Conservation (phyloP, 64 coral and sea anemone species). For the Stichodactyla helianthus region DNA sequence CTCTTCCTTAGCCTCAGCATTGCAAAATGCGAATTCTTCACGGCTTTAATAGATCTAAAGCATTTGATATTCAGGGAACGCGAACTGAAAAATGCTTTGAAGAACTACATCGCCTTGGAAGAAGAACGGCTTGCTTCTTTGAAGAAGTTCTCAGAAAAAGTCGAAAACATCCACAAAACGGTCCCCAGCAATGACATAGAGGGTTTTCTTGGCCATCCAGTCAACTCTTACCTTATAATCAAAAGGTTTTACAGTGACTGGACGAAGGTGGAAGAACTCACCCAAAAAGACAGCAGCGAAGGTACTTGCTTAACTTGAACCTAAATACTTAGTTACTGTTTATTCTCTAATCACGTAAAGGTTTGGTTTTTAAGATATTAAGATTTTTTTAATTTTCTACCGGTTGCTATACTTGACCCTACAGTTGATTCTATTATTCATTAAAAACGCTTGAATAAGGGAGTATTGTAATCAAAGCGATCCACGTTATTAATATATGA, state of each 20-base stretch:
- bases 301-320: conserved; percentile 21
- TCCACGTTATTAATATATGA: not conserved
- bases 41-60: conserved; percentile 84
- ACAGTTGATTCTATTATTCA: not conserved
- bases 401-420: not conserved
- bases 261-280: conserved; percentile 44
- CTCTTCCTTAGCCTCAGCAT: not conserved
- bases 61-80: conserved; percentile 83
- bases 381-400: not conserved
- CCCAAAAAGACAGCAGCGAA: conserved; percentile 61
- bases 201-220: conserved; percentile 80
- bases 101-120: conserved; percentile 61
- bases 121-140: conserved; percentile 36
- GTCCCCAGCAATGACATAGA: conserved; percentile 28
- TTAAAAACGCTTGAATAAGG: not conserved
- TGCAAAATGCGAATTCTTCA: conserved; percentile 68
- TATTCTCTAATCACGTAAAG: not conserved
- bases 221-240: conserved; percentile 85
- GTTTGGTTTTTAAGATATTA: not conserved
- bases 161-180: conserved; percentile 49
- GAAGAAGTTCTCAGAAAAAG: conserved; percentile 60
- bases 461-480: not conserved
- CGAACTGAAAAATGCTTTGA: conserved; percentile 57
- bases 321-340: not conserved
- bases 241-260: conserved; percentile 84